Percentiles rank a stretch among this genome's conserved stretches.
Evolutionary conservation across 2,888 invertebrate genomes (phyloP).

Genomic region (Clunio marinus): DNA sequence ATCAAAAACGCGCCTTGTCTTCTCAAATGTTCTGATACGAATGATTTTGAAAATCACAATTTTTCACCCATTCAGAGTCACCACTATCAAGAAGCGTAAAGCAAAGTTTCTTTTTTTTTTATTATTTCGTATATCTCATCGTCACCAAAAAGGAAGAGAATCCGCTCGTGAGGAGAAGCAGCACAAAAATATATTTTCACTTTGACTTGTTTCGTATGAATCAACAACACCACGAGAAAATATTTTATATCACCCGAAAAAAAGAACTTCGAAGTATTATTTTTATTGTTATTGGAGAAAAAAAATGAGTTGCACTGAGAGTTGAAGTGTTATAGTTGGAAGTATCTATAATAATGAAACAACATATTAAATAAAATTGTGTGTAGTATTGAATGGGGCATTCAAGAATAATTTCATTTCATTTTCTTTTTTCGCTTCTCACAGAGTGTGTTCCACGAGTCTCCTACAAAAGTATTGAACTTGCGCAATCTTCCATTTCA

Average conservation of each 20-base stretch:
- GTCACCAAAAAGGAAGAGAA: conserved; percentile 28
- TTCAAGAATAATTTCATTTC: conserved; percentile 38
- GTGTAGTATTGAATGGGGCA: conserved; percentile 33
- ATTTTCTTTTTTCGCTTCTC: conserved; percentile 33
- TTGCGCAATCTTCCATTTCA: conserved; percentile 43
- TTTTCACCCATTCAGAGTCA: conserved; percentile 17
- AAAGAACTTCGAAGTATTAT: conserved; percentile 7
- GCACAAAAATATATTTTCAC: conserved; percentile 22
- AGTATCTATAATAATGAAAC: conserved; percentile 38
- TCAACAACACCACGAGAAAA: conserved; percentile 26
- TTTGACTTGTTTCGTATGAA: conserved; percentile 28
- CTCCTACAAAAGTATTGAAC: conserved; percentile 19
- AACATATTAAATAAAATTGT: conserved; percentile 36
- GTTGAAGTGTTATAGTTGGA: conserved; percentile 36
- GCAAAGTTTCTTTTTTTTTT: not conserved
- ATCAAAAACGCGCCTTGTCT: conserved; percentile 35
- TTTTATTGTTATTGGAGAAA: conserved; percentile 28
- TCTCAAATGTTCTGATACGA: conserved; percentile 26
- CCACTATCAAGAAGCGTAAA: conserved; percentile 2
- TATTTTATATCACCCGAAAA: not conserved
- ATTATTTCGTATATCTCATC: conserved; percentile 30
- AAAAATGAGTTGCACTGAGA: conserved; percentile 18
- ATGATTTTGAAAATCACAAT: conserved; percentile 24
- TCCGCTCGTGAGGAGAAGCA: not conserved
- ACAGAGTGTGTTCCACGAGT: not conserved